These are phyloP conservation scores for Epistrophe grossulariae DNA, from an alignment of 2,888 invertebrate species.

Conservation along the genomic window DNA sequence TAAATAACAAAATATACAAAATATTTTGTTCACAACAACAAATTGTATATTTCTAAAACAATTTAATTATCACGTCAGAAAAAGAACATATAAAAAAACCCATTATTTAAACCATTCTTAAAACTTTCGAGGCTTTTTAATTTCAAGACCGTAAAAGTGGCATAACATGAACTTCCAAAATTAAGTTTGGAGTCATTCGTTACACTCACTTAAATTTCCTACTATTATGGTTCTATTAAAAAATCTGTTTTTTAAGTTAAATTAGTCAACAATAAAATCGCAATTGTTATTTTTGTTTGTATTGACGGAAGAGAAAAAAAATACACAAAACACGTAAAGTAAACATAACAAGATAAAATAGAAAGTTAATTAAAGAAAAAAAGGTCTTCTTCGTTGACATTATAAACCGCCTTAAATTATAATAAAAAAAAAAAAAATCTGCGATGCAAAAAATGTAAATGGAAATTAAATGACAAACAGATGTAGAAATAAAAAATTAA, in stretches of 20 bases:
- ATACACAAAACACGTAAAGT: background rate
- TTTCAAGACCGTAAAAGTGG: background rate
- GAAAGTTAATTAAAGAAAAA: slow-evolving; percentile 13
- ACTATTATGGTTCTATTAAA: background rate
- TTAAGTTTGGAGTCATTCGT: no score
- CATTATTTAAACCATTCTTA: no score
- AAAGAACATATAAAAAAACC: no score
- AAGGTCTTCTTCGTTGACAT: background rate
- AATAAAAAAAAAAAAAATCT: background rate
- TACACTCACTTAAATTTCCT: no score
- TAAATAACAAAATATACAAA: no score
- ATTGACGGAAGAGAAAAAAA: background rate
- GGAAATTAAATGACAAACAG: slow-evolving; percentile 42
- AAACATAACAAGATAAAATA: background rate
- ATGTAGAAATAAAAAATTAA: slow-evolving; percentile 32
- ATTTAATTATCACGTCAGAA: no score
- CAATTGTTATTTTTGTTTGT: background rate
- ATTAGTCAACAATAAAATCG: background rate
- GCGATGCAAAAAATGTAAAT: background rate
- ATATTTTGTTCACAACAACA: no score
- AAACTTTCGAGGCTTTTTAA: no score
- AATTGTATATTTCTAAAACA: no score
- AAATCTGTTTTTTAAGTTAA: background rate
- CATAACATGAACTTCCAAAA: background rate
- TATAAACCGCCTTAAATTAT: background rate